Conservation (phyloP, 2,888 invertebrate genomes). For the Noctuana brunneofusca region DNA sequence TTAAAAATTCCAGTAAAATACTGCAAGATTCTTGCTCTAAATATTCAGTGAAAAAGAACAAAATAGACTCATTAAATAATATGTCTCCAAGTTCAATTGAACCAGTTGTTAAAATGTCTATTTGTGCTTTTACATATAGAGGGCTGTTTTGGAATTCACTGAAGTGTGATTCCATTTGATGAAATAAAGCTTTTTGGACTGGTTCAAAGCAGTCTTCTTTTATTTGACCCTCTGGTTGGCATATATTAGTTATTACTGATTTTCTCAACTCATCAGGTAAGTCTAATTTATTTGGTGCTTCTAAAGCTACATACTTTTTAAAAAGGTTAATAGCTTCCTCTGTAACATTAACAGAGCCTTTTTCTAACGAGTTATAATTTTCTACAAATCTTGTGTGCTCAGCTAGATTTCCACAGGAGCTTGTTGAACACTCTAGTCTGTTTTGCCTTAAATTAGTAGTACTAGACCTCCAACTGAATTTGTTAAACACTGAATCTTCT, state of each 20-base stretch:
- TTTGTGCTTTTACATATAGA: constrained; percentile 95
- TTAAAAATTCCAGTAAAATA: constrained; percentile 92
- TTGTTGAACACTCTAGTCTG: constrained; percentile 55
- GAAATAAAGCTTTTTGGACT: constrained; percentile 87
- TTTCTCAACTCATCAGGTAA: constrained; percentile 83
- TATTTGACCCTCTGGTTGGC: constrained; percentile 85
- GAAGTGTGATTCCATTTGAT: constrained; percentile 88
- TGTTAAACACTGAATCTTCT: constrained; percentile 50
- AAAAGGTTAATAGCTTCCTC: constrained; percentile 88
- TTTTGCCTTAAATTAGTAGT: constrained; percentile 48
- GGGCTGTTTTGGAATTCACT: constrained; percentile 92
- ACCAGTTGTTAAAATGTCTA: constrained; percentile 93
- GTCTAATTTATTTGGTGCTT: constrained; percentile 84
- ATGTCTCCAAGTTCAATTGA: constrained; percentile 93
- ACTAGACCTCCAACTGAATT: constrained; percentile 52
- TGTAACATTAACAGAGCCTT: constrained; percentile 56
- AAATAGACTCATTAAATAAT: constrained; percentile 93
- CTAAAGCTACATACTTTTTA: constrained; percentile 89
- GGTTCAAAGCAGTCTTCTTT: constrained; percentile 88
- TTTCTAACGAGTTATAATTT: constrained; percentile 46
- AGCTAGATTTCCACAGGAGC: constrained; percentile 63
- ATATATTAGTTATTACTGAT: constrained; percentile 85
- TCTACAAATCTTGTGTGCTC: constrained; percentile 47
- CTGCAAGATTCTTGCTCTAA: constrained; percentile 92
- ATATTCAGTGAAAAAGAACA: constrained; percentile 98